These are phyloP conservation scores for Galerucella calmariensis DNA, from an alignment of 2,888 invertebrate genomes.

Conservation along the genomic window DNA sequence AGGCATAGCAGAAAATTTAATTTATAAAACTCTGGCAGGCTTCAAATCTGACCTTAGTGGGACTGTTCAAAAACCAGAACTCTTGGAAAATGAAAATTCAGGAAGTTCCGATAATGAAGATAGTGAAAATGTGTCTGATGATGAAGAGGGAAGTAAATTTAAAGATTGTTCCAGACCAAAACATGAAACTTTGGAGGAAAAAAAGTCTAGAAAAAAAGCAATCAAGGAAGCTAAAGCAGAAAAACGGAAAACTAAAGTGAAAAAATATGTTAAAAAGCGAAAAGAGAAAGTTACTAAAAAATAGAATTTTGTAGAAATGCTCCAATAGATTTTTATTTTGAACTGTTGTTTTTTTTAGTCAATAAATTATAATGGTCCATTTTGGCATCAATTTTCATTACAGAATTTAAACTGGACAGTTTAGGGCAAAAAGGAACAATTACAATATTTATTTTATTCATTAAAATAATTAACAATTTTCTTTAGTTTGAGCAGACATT, in stretches of 20 bases:
- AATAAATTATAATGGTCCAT: too few relatives aligned
- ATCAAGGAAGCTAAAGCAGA: slow-evolving; percentile 90
- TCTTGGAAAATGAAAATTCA: slow-evolving; percentile 66
- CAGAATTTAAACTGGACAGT: slow-evolving; percentile 34
- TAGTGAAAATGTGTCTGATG: slow-evolving; percentile 55
- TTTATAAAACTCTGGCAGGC: slow-evolving; percentile 89
- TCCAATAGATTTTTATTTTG: neutral
- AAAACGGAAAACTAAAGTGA: slow-evolving; percentile 87
- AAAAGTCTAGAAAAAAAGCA: slow-evolving; percentile 86
- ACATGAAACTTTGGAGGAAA: slow-evolving; percentile 84
- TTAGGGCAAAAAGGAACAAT: slow-evolving; percentile 20
- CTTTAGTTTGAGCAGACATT: slow-evolving; percentile 71
- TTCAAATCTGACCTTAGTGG: slow-evolving; percentile 83
- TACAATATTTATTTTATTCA: neutral
- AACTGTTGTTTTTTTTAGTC: neutral
- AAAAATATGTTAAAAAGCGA: slow-evolving; percentile 93
- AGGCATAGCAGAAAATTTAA: slow-evolving; percentile 77
- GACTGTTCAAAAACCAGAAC: slow-evolving; percentile 74
- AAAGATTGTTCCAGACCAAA: slow-evolving; percentile 76
- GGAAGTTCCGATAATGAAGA: slow-evolving; percentile 51
- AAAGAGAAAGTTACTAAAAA: slow-evolving; percentile 74
- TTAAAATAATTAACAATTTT: slow-evolving; percentile 22
- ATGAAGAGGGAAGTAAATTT: slow-evolving; percentile 68
- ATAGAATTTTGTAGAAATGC: slow-evolving; percentile 6
- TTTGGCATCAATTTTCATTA: too few relatives aligned